Evolutionary conservation across 1,140 invertebrate species (phyloP), one percentile per base, ranked within the genome.

Genomic region (Lepidurus couesii): DNA sequence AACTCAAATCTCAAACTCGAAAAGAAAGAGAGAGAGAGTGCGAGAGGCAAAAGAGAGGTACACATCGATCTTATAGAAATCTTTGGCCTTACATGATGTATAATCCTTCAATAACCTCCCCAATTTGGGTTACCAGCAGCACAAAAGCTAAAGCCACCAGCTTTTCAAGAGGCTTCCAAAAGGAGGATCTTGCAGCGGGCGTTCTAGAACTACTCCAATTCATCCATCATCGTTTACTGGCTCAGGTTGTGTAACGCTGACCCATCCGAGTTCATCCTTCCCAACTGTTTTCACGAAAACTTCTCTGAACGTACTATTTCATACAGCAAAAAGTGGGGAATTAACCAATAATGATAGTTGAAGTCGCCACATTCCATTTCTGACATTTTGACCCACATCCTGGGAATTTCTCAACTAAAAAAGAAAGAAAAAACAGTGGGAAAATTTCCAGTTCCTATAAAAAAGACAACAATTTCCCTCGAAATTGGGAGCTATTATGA

Each of bases 211-310:
- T 65, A 65, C 9, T 65, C 53, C 9, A 65, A 21, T 65, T 21
- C 53, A 65, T 65, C 53, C 53, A 65, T 65, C 53, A 65, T 21
- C 21, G 53, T 65, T 65, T 65, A 34, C 53, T 65, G 16, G 53
- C 53, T 65, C 53, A 65, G 53, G 53, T 21, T n/a, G 53, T 16
- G 13, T 16, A 65, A 65, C 21, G 53, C 53, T 65, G 53, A 65
- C 13, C 21, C 16, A 65, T 21, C 53, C 53, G 53, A 16, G 34
- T 34, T 3, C 3, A 34, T 34, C n/a, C 16, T 21, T 65, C 53
- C 53, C 34, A 3, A 34, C 34, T 2, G 34, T 34, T 34, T 34
- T 34, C 34, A 34, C 34, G 3, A 34, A 34, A 65, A 65, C 21
- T 65, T 65, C 21, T 16, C 53, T 34, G 34, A 4, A 34, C 34